Conservation (phyloP, 2,888 invertebrate species). For the Trichacis sp. region DNA sequence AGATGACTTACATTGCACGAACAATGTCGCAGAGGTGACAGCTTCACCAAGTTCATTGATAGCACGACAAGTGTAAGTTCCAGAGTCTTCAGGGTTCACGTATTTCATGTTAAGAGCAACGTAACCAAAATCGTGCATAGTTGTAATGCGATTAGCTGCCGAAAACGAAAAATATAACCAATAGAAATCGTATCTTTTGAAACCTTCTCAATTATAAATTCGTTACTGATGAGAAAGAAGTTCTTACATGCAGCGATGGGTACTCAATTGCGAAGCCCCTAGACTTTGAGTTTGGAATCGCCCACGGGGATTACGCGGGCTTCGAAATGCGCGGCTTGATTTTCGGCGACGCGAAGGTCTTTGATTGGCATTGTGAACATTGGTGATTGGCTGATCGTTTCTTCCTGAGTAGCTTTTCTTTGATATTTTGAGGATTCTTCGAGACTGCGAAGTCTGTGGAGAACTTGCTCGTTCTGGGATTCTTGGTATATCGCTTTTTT, state of each 20-base stretch:
- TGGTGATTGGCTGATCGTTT: conserved; percentile 86
- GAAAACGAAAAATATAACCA: no score
- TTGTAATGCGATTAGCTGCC: conserved; percentile 87
- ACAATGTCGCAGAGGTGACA: conserved; percentile 91
- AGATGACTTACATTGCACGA: conserved; percentile 88
- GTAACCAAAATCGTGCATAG: conserved; percentile 98
- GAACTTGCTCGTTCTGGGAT: conserved; percentile 88
- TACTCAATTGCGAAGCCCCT: conserved; percentile 93
- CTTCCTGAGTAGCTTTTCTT: conserved; percentile 81
- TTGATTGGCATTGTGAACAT: conserved; percentile 93
- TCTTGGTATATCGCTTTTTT: conserved; percentile 88
- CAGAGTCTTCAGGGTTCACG: conserved; percentile 95
- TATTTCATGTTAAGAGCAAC: conserved; percentile 95
- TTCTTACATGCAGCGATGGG: conserved; percentile 87
- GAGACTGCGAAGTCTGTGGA: conserved; percentile 83
- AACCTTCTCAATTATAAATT: no score
- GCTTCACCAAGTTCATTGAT: conserved; percentile 94
- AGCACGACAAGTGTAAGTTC: conserved; percentile 95
- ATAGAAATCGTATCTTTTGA: no score
- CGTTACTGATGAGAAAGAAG: conserved; percentile 6
- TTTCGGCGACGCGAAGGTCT: conserved; percentile 87
- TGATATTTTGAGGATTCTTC: conserved; percentile 85
- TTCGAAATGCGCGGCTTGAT: conserved; percentile 94
- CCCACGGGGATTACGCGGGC: conserved; percentile 94
- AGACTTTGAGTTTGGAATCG: conserved; percentile 90